Evolutionary conservation across 2,113 vertebrate species (phyloP).

Genomic region (Podocnemis expansa): DNA sequence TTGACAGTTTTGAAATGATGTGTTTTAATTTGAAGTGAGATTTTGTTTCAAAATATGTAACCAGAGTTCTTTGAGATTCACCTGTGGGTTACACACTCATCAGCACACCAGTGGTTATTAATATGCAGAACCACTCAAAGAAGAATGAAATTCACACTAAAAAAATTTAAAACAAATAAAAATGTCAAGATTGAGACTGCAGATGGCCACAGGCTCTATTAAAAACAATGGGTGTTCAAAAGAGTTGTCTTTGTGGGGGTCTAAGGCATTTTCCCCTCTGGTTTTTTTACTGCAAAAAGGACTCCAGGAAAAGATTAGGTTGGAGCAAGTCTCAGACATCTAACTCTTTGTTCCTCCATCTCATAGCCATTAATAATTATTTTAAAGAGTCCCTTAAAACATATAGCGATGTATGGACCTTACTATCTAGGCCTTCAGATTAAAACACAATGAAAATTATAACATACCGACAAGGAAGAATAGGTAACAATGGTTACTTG

Average conservation of each 20-base stretch:
- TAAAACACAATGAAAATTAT: neutral
- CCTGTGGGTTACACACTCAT: neutral
- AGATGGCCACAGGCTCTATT: neutral
- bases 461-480: neutral
- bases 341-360: neutral
- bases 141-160: neutral
- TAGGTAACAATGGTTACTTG: neutral
- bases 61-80: neutral
- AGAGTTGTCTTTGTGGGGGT: neutral
- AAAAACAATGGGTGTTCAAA: neutral
- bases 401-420: neutral
- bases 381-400: neutral
- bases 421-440: neutral
- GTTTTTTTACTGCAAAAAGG: neutral
- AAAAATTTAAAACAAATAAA: conserved; percentile 1
- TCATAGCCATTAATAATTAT: neutral
- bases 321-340: neutral
- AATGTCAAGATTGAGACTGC: neutral
- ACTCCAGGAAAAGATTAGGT: neutral
- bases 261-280: neutral
- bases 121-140: neutral
- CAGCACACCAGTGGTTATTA: neutral
- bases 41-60: neutral
- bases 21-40: neutral
- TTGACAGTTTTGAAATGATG: neutral